Conservation (phyloP, 2,113 vertebrate species). For the Carettochelys insculpta region DNA sequence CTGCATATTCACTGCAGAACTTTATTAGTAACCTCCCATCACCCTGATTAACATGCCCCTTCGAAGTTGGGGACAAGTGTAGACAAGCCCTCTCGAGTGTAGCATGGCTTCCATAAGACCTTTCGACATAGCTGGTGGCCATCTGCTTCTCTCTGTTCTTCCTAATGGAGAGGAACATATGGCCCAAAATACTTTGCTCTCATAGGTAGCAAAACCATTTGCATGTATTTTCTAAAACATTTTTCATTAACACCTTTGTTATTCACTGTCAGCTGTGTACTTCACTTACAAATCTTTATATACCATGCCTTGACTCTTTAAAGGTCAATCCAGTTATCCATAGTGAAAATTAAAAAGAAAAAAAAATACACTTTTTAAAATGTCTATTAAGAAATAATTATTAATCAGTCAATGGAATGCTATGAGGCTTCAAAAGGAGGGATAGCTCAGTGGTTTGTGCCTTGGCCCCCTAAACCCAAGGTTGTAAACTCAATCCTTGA, state of each 20-base stretch:
- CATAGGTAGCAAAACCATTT: conserved; percentile 27
- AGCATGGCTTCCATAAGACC: not conserved
- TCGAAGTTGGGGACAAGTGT: too few relatives aligned
- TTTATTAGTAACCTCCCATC: too few relatives aligned
- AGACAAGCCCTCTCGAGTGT: too few relatives aligned
- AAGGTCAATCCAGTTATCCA: not conserved
- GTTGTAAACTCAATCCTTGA: too few relatives aligned
- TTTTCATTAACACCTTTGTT: not conserved
- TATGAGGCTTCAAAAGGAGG: not conserved
- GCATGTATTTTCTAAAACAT: conserved; percentile 16
- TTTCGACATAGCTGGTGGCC: conserved; percentile 21
- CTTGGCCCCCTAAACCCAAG: too few relatives aligned
- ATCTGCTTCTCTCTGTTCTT: conserved; percentile 61
- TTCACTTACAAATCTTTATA: not conserved
- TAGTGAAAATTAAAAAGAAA: not conserved
- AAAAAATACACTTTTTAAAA: not conserved
- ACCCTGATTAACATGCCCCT: too few relatives aligned
- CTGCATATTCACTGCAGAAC: too few relatives aligned
- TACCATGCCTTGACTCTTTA: not conserved
- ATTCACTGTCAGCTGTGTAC: not conserved
- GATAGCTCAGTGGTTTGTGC: too few relatives aligned
- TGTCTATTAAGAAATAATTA: not conserved
- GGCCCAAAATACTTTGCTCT: conserved; percentile 10
- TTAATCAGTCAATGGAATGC: not conserved
- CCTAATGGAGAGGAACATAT: conserved; percentile 55